Evolutionary conservation across 2,113 vertebrate species (phyloP).

Genomic region (Ictalurus punctatus): DNA sequence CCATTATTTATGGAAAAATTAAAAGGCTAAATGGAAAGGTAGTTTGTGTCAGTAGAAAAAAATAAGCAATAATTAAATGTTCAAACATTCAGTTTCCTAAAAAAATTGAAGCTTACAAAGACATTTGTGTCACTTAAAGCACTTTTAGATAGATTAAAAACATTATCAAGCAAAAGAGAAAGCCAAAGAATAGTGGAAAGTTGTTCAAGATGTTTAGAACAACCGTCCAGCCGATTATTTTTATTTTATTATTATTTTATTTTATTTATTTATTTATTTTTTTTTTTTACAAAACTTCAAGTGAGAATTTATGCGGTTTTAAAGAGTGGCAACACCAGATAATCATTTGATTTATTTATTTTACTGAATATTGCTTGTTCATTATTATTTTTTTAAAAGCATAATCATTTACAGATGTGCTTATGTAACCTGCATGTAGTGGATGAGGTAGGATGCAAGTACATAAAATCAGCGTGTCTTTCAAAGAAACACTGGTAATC

Average conservation of each 20-base stretch:
- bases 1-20: not conserved
- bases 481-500: not conserved
- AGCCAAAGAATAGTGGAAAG: not conserved
- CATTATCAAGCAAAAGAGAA: not conserved
- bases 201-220: not conserved
- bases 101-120: no score
- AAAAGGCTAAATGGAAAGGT: not conserved
- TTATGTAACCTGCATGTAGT: not conserved
- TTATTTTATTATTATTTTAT: no score
- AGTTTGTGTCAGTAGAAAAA: not conserved
- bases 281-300: not conserved
- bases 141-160: not conserved
- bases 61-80: not conserved
- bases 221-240: not conserved
- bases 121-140: no score
- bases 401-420: not conserved
- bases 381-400: not conserved
- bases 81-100: not conserved
- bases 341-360: not conserved
- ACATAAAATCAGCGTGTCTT: not conserved
- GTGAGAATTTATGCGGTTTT: not conserved
- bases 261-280: no score
- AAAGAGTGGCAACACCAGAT: not conserved
- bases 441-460: not conserved
- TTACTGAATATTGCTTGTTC: not conserved